Percentiles rank a stretch among this genome's conserved stretches.
Evolutionary conservation across 1,140 invertebrate genomes (phyloP).

Genomic region (Drosophila neocordata): DNA sequence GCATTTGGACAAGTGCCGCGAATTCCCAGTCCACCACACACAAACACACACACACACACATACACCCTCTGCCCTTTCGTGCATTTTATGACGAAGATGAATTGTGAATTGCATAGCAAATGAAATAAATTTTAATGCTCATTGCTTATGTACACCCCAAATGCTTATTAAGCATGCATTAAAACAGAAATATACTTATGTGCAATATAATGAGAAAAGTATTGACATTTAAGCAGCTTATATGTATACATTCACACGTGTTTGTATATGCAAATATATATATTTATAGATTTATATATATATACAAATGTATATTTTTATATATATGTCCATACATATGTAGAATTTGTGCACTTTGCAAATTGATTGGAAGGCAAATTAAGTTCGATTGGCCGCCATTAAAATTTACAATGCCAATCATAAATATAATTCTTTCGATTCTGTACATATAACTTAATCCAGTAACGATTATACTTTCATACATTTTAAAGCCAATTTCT

Average conservation of each 20-base stretch:
- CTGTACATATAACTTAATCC: background rate
- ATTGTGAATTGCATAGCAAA: conserved; percentile 58
- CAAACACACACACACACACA: conserved; percentile 18
- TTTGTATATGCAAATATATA: background rate
- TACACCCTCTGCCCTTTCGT: background rate
- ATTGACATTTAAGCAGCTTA: conserved; percentile 65
- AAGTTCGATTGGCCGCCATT: conserved; percentile 29
- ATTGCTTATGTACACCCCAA: conserved; percentile 56
- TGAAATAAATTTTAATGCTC: conserved; percentile 60
- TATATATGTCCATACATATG: no score
- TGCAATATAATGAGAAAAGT: conserved; percentile 51
- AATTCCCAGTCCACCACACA: conserved; percentile 9
- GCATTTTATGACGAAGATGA: conserved; percentile 52
- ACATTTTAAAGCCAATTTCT: no score
- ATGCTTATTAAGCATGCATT: conserved; percentile 56
- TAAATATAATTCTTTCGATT: background rate
- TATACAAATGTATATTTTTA: background rate
- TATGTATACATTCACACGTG: conserved; percentile 9
- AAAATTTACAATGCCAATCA: background rate
- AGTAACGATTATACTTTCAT: no score
- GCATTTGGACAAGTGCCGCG: conserved; percentile 17
- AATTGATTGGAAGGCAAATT: conserved; percentile 46
- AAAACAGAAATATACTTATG: conserved; percentile 45
- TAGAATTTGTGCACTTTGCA: conserved; percentile 9
- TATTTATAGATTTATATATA: conserved; percentile 19